phyloP scores from a whole-genome alignment of 2,113 vertebrate species.

The Lontra canadensis region DNA sequence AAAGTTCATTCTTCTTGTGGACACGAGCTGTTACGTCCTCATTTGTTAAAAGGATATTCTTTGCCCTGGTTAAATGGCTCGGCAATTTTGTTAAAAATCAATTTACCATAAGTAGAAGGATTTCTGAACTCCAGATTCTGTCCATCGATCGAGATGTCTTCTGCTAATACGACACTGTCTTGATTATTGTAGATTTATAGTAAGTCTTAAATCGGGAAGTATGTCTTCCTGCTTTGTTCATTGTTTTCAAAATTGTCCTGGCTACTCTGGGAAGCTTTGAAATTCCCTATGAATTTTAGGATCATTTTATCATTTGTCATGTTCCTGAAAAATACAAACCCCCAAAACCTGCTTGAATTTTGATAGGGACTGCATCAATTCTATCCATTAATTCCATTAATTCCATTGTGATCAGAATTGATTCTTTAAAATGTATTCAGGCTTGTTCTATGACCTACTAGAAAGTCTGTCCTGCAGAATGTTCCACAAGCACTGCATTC shows the following conservation, averaged over 20 bases:
- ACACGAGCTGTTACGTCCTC: no score
- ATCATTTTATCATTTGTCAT: not conserved
- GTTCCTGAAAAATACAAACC: not conserved
- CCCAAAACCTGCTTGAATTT: not conserved
- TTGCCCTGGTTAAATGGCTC: not conserved
- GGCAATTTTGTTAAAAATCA: not conserved
- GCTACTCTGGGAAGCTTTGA: not conserved
- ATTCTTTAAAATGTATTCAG: not conserved
- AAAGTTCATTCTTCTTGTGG: no score
- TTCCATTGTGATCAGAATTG: not conserved
- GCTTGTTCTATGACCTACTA: not conserved
- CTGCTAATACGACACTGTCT: not conserved
- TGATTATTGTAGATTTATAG: fast-evolving
- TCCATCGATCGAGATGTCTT: not conserved
- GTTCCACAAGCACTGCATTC: fast-evolving
- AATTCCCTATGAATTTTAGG: not conserved
- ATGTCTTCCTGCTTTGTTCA: not conserved
- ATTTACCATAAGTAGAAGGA: no score
- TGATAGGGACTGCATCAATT: not conserved
- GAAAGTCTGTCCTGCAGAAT: not conserved
- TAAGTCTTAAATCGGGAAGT: not conserved
- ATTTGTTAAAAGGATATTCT: not conserved
- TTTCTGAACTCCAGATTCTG: not conserved
- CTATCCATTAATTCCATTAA: not conserved
- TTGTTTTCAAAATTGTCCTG: not conserved